A percentile compares a stretch with the other conserved stretches of the same genome.
These are phyloP conservation scores for Zaprionus ghesquierei DNA, from an alignment of 1,140 invertebrate genomes.

Conservation along the genomic window DNA sequence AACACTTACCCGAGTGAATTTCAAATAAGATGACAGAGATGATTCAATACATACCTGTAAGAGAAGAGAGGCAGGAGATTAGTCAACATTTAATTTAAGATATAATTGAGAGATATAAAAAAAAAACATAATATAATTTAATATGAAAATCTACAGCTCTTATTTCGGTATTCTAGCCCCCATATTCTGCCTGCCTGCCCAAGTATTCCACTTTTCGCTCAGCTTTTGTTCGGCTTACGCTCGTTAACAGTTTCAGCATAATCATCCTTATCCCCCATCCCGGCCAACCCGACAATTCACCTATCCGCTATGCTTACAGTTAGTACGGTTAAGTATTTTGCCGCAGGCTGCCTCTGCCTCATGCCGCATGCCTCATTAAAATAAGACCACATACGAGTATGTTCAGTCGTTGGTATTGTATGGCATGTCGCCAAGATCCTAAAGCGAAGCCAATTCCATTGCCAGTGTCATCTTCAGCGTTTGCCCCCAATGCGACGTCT, in stretches of 20 bases:
- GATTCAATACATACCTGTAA: conserved; percentile 48
- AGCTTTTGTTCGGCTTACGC: background rate
- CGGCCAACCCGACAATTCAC: background rate
- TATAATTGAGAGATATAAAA: background rate
- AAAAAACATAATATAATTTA: background rate
- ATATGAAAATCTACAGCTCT: background rate
- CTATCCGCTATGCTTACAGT: conserved; percentile 21
- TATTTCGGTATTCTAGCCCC: background rate
- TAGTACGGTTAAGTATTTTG: conserved; percentile 7
- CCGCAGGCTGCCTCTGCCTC: background rate
- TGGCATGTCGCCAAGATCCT: conserved; percentile 27
- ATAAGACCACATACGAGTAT: background rate
- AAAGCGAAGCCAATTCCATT: conserved; percentile 27
- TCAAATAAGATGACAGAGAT: background rate
- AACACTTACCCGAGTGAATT: conserved; percentile 27
- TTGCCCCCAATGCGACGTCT: background rate
- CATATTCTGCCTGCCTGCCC: background rate
- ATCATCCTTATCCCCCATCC: background rate
- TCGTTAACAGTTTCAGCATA: conserved; percentile 8
- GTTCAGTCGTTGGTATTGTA: background rate
- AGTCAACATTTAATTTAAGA: background rate
- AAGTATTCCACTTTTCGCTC: background rate
- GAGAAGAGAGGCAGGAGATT: background rate
- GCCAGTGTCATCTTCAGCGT: conserved; percentile 37
- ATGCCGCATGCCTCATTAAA: conserved; percentile 37